Base-by-base conservation (phyloP, 2,113 vertebrate species). In the Notarius lentiginosus region DNA sequence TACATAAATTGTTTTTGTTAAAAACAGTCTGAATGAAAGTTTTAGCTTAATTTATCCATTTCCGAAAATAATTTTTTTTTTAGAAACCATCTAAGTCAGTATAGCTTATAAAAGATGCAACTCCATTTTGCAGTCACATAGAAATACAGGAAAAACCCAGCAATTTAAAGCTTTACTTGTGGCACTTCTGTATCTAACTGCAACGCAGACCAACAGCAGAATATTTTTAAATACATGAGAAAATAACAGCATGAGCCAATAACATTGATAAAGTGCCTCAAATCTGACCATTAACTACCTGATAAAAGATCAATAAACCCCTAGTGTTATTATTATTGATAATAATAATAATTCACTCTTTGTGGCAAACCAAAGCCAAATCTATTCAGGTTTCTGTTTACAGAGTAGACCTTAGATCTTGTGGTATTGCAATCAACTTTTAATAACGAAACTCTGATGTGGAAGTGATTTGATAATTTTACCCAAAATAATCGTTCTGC, bases 401-500 rank as follows among this genome's bases (percentile, higher is more conserved):
- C 6, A 79, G 56, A 63, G 4, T 76, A 63, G 24, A 60, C 8
- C 49, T 84, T 61, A 18, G 49, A 10, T 30, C 51, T 22, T 20
- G 10, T 17, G 15, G 63, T 6, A 83, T 47, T 47, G 9, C 22
- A 65, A 30, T 66, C 10, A 53, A 53, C 9, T 53, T 30, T n/a
- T 75, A 58, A 34, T 49, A 41, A 85, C 41, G 55, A 72, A 41
- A 30, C 2, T 24, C 3, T 76, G 60, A 47, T 20, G 15, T 41
- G 20, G 34, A 7, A 79, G 4, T 27, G 30, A 34, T 56, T 24
- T 22, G 51, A 72, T 49, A 5, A 83, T 34, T 82, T 53, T 17
- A 66, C 82, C 81, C 65, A 79, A 76, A 84, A 56, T 24, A 88
- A 47, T n/a, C 61, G 66, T 53, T 72, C 76, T 76, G 80, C 56